phyloP scores from a whole-genome alignment of 2,113 vertebrate species.

The Bubo scandiacus region DNA sequence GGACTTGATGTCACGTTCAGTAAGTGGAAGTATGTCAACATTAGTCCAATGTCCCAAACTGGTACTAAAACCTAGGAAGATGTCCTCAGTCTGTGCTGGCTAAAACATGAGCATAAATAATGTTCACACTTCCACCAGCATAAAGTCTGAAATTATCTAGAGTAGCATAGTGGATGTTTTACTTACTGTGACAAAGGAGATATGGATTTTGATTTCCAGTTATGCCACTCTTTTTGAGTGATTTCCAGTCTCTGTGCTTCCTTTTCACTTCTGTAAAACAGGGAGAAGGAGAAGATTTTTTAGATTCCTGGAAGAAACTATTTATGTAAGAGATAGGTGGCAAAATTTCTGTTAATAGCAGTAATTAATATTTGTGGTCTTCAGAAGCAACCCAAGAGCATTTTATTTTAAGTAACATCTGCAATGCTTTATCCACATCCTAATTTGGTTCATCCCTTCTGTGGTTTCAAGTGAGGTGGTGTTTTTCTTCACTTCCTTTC shows the following conservation, averaged over 20 bases:
- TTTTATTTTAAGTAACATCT: neutral
- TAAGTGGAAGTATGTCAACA: neutral
- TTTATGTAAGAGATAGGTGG: neutral
- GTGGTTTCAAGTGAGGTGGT: accelerated
- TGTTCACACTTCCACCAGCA: neutral
- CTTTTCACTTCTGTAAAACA: neutral
- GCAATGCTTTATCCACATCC: neutral
- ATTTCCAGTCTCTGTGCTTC: neutral
- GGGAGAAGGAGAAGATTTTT: neutral
- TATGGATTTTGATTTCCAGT: neutral
- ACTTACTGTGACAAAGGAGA: neutral
- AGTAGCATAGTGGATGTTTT: neutral
- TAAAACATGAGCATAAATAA: neutral
- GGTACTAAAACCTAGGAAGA: neutral
- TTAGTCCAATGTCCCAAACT: neutral
- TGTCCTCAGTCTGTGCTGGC: neutral
- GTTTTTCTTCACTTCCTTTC: neutral
- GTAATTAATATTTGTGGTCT: neutral
- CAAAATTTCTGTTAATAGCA: neutral
- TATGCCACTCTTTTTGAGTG: neutral
- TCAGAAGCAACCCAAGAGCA: neutral
- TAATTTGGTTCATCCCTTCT: neutral
- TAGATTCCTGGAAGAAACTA: neutral
- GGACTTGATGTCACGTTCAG: neutral
- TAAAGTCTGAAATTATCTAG: neutral